A percentile compares a stretch with the other conserved stretches of the same genome.
Conservation (phyloP, 2,888 invertebrate species). For the Macaria liturata region DNA sequence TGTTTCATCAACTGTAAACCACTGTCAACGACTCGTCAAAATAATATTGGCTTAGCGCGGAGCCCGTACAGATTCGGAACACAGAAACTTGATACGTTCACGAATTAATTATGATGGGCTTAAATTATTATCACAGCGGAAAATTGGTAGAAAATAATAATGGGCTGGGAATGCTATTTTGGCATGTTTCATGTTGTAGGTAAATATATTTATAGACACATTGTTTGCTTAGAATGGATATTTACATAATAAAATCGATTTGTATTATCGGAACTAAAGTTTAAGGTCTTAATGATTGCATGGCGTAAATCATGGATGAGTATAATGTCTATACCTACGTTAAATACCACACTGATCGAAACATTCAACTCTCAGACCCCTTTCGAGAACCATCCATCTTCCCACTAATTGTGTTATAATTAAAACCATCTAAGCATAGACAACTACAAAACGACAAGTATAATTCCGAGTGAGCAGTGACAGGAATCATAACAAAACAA, state of each 20-base stretch:
- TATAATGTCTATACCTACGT: background rate
- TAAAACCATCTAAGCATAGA: conserved; percentile 58
- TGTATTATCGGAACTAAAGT: too few relatives aligned
- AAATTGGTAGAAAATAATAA: conserved; percentile 29
- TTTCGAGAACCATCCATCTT: conserved; percentile 56
- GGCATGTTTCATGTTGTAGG: background rate
- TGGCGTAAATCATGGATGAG: too few relatives aligned
- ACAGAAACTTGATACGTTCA: conserved; percentile 69
- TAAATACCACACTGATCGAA: conserved; percentile 37
- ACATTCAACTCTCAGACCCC: conserved; percentile 50
- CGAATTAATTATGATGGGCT: conserved; percentile 59
- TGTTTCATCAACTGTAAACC: conserved; percentile 79
- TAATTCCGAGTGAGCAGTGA: conserved; percentile 26
- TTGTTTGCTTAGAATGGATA: too few relatives aligned
- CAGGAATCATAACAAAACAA: conserved; percentile 16
- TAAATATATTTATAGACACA: background rate
- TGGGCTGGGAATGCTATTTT: conserved; percentile 22
- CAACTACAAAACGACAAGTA: conserved; percentile 37
- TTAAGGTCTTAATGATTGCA: too few relatives aligned
- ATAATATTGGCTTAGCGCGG: conserved; percentile 78
- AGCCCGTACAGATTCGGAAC: conserved; percentile 63
- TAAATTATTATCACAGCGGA: conserved; percentile 33
- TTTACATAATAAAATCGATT: too few relatives aligned
- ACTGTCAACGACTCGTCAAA: conserved; percentile 83
- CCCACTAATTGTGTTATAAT: conserved; percentile 65